A percentile compares a stretch with the other conserved stretches of the same genome.
phyloP scores from a whole-genome alignment of 2,888 invertebrate genomes.

The Stenurella melanura region DNA sequence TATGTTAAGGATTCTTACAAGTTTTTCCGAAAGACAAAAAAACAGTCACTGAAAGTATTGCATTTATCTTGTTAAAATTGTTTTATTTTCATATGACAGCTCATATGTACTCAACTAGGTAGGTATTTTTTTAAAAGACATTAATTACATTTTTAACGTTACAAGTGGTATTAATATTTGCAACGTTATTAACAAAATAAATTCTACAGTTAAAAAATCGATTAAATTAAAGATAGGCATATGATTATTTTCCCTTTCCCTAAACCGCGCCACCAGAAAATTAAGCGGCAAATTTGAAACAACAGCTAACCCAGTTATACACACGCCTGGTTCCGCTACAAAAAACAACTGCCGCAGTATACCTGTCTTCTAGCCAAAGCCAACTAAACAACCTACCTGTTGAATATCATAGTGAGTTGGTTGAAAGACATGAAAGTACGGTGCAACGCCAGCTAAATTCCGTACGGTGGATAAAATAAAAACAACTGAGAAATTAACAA shows the following conservation, averaged over 20 bases:
- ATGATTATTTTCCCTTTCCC: slow-evolving; percentile 47
- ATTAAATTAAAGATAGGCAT: neutral
- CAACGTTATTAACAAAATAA: neutral
- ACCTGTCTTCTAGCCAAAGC: slow-evolving; percentile 53
- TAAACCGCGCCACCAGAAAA: slow-evolving; percentile 42
- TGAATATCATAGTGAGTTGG: slow-evolving; percentile 52
- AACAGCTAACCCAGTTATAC: slow-evolving; percentile 48
- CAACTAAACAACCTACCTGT: slow-evolving; percentile 55
- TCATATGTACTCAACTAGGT: too few species aligned
- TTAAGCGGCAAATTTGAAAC: slow-evolving; percentile 47
- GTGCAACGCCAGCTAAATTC: slow-evolving; percentile 31
- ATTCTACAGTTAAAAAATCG: slow-evolving; percentile 8
- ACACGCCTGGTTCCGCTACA: slow-evolving; percentile 48
- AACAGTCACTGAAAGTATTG: too few species aligned
- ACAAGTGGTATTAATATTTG: neutral
- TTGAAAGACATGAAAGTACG: slow-evolving; percentile 50
- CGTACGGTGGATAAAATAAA: slow-evolving; percentile 35
- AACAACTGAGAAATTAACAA: slow-evolving; percentile 42
- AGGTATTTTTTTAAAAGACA: neutral
- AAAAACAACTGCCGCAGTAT: slow-evolving; percentile 49
- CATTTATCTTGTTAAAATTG: too few species aligned
- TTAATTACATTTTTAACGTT: neutral
- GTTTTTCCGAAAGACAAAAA: too few species aligned
- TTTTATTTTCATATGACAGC: too few species aligned
- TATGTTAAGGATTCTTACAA: too few species aligned